phyloP scores from a whole-genome alignment of 2,797 vertebrate species.

The Yasuhikotakia modesta region DNA sequence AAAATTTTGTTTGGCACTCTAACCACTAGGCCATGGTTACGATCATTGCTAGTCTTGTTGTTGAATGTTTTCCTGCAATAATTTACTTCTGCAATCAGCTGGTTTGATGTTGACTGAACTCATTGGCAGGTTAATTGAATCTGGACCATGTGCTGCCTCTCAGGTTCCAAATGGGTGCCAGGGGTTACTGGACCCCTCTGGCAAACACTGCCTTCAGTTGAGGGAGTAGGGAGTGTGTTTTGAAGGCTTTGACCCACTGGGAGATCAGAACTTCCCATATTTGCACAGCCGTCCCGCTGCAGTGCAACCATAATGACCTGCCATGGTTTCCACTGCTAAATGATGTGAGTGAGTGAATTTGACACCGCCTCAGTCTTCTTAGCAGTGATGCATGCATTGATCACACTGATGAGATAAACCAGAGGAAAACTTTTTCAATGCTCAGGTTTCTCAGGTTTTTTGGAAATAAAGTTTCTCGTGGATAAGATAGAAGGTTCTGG shows the following conservation, averaged over 20 bases:
- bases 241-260: constrained; percentile 39
- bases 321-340: constrained; percentile 46
- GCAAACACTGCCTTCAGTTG: constrained; percentile 34
- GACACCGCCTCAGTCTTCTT: constrained; percentile 18
- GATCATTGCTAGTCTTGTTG: neutral
- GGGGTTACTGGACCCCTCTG: constrained; percentile 31
- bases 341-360: constrained; percentile 37
- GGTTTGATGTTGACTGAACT: constrained; percentile 21
- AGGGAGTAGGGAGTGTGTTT: constrained; percentile 38
- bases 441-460: too few relatives aligned
- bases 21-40: neutral
- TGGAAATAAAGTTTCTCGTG: too few relatives aligned
- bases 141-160: constrained; percentile 3
- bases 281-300: constrained; percentile 49
- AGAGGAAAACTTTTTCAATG: too few relatives aligned
- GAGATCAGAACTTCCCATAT: constrained; percentile 48
- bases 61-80: constrained; percentile 6
- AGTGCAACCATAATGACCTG: constrained; percentile 37
- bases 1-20: neutral
- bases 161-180: constrained; percentile 11
- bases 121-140: constrained; percentile 22
- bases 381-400: too few relatives aligned
- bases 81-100: constrained; percentile 11
- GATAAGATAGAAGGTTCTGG: too few relatives aligned
- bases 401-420: too few relatives aligned